phyloP scores from a whole-genome alignment of 1,140 invertebrate species.

The Ylistrum balloti region DNA sequence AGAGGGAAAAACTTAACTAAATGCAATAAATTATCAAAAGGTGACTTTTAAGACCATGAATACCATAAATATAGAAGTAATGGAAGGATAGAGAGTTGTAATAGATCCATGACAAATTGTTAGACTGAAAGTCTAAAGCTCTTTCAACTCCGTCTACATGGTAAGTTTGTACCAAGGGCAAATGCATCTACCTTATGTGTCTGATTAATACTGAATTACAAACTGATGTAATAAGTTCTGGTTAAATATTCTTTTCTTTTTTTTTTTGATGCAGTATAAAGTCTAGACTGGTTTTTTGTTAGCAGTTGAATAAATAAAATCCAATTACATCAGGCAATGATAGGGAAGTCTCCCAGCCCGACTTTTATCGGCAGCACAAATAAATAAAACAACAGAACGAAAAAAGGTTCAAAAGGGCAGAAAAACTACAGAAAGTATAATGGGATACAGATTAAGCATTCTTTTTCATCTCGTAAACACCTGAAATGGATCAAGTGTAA shows the following conservation, averaged over 20 bases:
- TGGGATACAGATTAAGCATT: background rate
- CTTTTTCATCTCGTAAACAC: background rate
- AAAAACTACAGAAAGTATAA: background rate
- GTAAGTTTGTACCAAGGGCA: too few species aligned
- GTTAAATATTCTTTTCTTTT: background rate
- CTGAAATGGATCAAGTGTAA: background rate
- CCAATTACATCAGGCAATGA: background rate
- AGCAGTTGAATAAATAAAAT: background rate
- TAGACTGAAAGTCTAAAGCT: too few species aligned
- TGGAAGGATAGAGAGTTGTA: too few species aligned
- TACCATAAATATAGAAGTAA: too few species aligned
- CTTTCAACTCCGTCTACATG: too few species aligned
- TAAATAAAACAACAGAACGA: background rate
- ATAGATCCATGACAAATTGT: too few species aligned
- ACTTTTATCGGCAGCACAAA: background rate
- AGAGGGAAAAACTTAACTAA: too few species aligned
- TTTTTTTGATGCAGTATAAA: background rate
- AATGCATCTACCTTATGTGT: too few species aligned
- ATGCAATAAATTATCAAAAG: too few species aligned
- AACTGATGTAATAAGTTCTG: background rate
- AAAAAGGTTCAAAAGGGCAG: background rate
- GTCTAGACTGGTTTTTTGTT: conserved; percentile 9
- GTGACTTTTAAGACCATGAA: too few species aligned
- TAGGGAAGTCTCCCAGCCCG: background rate
- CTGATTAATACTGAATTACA: background rate